Evolutionary conservation across 2,797 vertebrate genomes (phyloP).

Genomic region (Coccyzus lansbergi): DNA sequence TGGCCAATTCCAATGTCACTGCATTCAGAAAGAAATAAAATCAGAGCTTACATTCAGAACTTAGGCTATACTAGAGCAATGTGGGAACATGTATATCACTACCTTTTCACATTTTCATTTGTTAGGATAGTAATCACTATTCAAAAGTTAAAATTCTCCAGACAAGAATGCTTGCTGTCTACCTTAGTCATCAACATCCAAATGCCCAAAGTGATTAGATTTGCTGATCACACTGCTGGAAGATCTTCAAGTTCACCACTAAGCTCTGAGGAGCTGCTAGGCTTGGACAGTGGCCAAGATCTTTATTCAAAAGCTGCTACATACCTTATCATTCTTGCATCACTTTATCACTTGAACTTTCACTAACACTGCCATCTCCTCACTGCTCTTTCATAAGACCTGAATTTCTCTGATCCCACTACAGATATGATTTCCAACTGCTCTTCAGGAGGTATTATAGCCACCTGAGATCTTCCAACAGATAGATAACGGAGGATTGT

Average conservation of each 20-base stretch:
- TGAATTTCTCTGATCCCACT: not conserved
- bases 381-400: not conserved
- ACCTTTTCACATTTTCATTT: not conserved
- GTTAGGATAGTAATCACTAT: not conserved
- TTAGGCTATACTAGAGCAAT: not conserved
- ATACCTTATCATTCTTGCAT: not conserved
- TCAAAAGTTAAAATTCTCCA: not conserved
- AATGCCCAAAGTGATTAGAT: not conserved
- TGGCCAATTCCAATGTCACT: slow-evolving; percentile 97
- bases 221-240: not conserved
- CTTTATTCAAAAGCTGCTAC: not conserved
- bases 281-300: not conserved
- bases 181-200: not conserved
- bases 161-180: not conserved
- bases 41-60: not conserved
- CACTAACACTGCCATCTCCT: not conserved
- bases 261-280: not conserved
- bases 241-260: not conserved
- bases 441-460: not conserved
- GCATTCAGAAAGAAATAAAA: not conserved
- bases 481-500: not conserved
- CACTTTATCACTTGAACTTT: not conserved
- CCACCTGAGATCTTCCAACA: not conserved
- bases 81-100: not conserved
- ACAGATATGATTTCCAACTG: not conserved